Base-by-base conservation (phyloP, 2,888 invertebrate species). In the Diaprepes abbreviatus region DNA sequence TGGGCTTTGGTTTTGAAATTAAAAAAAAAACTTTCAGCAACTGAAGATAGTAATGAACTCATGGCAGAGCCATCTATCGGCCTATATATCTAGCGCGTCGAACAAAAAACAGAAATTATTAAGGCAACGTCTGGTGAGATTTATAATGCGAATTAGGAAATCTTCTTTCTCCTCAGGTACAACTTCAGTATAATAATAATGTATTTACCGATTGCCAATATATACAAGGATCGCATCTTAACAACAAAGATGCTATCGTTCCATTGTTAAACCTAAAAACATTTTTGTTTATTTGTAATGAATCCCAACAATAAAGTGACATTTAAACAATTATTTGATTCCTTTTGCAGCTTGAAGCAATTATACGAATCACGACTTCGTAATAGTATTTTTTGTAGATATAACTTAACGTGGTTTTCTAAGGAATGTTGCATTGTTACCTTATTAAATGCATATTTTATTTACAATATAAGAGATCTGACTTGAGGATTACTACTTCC, bases 311-410 rank as follows among this genome's bases (percentile, higher is more conserved):
- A 59, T 31, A 59, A 6, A 31, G 45, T 59, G 59, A 59, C 59
- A 59, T 59, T 59, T 59, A 43, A 59, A 59, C 45, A 59, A 43
- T 59, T 59, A 43, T 43, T 59, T 59, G 31, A 16, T 33, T 10
- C 12, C 24, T 43, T 1, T 59, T 45, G 28, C 43, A 59, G 31
- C 3, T 59, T 45, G 28, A 59, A 59, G 31, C 43, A 40, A 57
- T 57, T 36, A 36, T 3, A n/a, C 21, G 4, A 38, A 28, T 59
- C 59, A 59, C 59, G 59, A 59, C 43, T 59, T 38, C 24, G 45
- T 40, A 59, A 45, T 40, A 21, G 7, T 24, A 35, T 36, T 4
- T 57, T 40, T 16, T 21, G 10, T 21, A 24, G 35, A 12, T 24
- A 7, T n/a, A n/a, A n/a, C n/a, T n/a, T n/a, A n/a, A n/a, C n/a